phyloP scores from a whole-genome alignment of 2,888 invertebrate species.

The Aproaerema taeniolella region DNA sequence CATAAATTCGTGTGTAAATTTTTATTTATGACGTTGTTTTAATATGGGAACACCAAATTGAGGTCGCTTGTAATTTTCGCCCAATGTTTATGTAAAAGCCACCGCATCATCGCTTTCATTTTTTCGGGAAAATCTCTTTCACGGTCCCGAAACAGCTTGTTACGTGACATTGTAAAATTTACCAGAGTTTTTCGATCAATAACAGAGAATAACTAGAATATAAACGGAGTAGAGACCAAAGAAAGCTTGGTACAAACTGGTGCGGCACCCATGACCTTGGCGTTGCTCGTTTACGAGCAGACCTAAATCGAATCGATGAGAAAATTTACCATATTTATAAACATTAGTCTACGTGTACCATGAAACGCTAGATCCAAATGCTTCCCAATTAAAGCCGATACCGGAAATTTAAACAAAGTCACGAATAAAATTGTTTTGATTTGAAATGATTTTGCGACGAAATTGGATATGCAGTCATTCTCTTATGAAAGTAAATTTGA shows the following conservation, averaged over 20 bases:
- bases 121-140: too few relatives aligned
- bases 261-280: slow-evolving; percentile 68
- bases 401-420: slow-evolving; percentile 4
- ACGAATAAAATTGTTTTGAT: slow-evolving; percentile 1
- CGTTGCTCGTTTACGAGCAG: slow-evolving; percentile 44
- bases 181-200: slow-evolving; percentile 26
- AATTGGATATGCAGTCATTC: too few relatives aligned
- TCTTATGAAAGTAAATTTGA: too few relatives aligned
- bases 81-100: too few relatives aligned
- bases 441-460: too few relatives aligned
- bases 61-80: too few relatives aligned
- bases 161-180: too few relatives aligned
- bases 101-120: too few relatives aligned
- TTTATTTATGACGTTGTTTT: too few relatives aligned
- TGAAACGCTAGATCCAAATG: slow-evolving; percentile 7
- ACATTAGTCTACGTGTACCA: slow-evolving; percentile 25
- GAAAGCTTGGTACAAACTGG: slow-evolving; percentile 66
- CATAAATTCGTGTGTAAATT: too few relatives aligned
- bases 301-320: slow-evolving; percentile 56
- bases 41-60: too few relatives aligned
- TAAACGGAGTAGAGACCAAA: slow-evolving; percentile 46
- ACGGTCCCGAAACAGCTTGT: too few relatives aligned
- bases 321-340: slow-evolving; percentile 43
- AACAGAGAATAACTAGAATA: slow-evolving; percentile 34
- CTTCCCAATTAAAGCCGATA: neutral